These are phyloP conservation scores for Dendrocopos noguchii DNA, from an alignment of 2,113 vertebrate species.

Conservation along the genomic window DNA sequence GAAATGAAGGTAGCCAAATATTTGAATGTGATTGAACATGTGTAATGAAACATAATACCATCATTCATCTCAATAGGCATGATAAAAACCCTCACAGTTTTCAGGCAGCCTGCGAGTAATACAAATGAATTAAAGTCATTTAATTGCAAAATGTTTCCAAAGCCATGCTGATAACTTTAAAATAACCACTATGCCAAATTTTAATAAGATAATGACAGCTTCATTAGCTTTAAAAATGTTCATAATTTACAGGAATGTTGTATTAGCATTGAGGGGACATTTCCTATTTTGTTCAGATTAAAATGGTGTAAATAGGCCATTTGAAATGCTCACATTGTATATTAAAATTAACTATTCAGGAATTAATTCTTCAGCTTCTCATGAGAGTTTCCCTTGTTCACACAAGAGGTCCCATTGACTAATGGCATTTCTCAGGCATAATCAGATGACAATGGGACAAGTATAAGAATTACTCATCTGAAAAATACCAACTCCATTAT, in stretches of 20 bases:
- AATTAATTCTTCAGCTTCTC: slow-evolving; percentile 17
- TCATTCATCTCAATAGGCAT: neutral
- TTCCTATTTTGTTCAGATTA: slow-evolving; percentile 44
- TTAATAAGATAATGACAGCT: slow-evolving; percentile 40
- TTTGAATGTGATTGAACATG: neutral
- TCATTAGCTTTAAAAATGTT: slow-evolving; percentile 56
- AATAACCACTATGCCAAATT: slow-evolving; percentile 17
- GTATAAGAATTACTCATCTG: neutral
- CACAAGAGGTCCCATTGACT: slow-evolving; percentile 1
- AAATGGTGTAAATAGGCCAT: slow-evolving; percentile 40
- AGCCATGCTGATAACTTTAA: slow-evolving; percentile 1
- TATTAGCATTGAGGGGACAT: slow-evolving; percentile 27
- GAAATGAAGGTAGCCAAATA: neutral
- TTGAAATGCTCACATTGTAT: slow-evolving; percentile 10
- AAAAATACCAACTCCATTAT: slow-evolving; percentile 12
- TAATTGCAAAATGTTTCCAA: slow-evolving; percentile 29
- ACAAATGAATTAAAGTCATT: slow-evolving; percentile 16
- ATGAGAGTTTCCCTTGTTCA: slow-evolving; percentile 15
- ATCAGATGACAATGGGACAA: neutral
- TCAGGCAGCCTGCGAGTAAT: neutral
- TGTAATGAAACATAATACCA: neutral
- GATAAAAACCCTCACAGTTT: neutral
- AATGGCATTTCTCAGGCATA: slow-evolving; percentile 1
- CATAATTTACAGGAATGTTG: slow-evolving; percentile 32
- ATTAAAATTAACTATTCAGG: neutral